A percentile compares a stretch with the other conserved stretches of the same genome.
Conservation (phyloP, 2,113 vertebrate genomes). For the Typhlomys cinereus region DNA sequence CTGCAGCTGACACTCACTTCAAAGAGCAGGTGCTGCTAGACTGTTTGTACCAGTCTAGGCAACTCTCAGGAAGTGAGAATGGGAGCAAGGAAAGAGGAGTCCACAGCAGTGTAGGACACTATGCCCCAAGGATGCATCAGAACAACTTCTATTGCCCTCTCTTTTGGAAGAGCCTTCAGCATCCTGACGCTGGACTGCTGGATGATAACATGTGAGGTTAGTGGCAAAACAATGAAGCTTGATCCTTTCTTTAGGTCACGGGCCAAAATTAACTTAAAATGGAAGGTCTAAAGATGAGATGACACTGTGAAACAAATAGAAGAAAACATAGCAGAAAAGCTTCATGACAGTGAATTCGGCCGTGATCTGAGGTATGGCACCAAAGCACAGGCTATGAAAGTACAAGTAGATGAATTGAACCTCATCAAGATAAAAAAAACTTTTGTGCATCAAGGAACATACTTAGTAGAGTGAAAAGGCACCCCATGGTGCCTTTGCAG, state of each 20-base stretch:
- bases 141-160: background rate
- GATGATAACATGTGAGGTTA: background rate
- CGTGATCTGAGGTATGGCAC: background rate
- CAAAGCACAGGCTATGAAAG: background rate
- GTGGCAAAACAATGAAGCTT: background rate
- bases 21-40: conserved; percentile 78
- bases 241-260: background rate
- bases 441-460: background rate
- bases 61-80: conserved; percentile 62
- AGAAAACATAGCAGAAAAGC: background rate
- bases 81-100: conserved; percentile 31
- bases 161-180: background rate
- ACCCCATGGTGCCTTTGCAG: background rate
- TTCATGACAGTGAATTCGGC: background rate
- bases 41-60: conserved; percentile 45
- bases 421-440: background rate
- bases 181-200: no score
- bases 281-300: background rate
- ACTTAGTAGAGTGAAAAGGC: conserved; percentile 11
- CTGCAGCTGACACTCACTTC: conserved; percentile 78
- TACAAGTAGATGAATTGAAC: background rate
- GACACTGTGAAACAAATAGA: conserved; percentile 12
- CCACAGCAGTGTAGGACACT: background rate
- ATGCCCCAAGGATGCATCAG: fast-evolving
- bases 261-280: conserved; percentile 11